Evolutionary conservation across 2,797 vertebrate genomes (phyloP).

Genomic region (Okamejei kenojei): DNA sequence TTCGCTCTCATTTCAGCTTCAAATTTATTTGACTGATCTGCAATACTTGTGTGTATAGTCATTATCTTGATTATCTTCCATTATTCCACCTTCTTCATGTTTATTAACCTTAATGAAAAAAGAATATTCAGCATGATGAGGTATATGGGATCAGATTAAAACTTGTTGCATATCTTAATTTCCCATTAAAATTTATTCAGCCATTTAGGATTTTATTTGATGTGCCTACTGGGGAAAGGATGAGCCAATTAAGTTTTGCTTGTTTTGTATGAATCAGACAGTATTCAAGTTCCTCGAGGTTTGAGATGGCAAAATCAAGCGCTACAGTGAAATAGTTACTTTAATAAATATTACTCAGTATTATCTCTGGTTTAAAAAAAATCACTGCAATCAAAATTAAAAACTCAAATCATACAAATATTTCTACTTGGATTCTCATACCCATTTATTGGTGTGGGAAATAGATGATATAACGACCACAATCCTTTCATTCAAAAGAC

Average conservation of each 20-base stretch:
- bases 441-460: not conserved
- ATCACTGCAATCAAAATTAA: not conserved
- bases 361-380: not conserved
- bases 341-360: conserved; percentile 10
- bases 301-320: not conserved
- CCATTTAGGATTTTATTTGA: conserved; percentile 1
- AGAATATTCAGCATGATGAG: conserved; percentile 38
- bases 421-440: not conserved
- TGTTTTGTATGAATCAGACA: not conserved
- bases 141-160: conserved; percentile 37
- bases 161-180: conserved; percentile 26
- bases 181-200: conserved; percentile 17
- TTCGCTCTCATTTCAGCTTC: conserved; percentile 38
- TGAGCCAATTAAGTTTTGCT: not conserved
- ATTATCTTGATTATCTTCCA: conserved; percentile 39
- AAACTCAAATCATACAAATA: not conserved
- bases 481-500: not conserved
- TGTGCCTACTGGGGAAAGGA: not conserved
- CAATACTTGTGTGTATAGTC: conserved; percentile 38
- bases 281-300: not conserved
- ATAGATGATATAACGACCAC: not conserved
- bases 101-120: conserved; percentile 38
- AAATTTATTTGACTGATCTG: conserved; percentile 39
- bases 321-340: not conserved
- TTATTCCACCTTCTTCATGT: conserved; percentile 39